These are phyloP conservation scores for Zeuzera pyrina DNA, from an alignment of 2,888 invertebrate genomes.

Conservation along the genomic window DNA sequence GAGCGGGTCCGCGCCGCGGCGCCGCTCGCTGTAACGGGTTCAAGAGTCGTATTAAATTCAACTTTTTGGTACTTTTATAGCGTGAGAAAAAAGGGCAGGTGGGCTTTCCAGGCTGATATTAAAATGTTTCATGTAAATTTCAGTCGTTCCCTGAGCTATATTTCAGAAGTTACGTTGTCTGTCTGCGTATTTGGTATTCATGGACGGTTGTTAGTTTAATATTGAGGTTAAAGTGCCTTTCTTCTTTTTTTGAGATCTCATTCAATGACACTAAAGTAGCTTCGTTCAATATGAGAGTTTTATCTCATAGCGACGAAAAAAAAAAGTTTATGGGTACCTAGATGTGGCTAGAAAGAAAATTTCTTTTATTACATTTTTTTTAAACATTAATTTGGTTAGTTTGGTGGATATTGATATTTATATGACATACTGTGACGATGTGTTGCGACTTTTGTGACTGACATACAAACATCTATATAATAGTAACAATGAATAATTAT, in stretches of 20 bases:
- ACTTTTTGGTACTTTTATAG: slow-evolving; percentile 46
- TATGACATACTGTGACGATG: no score
- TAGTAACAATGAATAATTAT: no score
- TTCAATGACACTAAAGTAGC: no score
- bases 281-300: no score
- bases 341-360: no score
- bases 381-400: not conserved
- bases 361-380: not conserved
- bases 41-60: slow-evolving; percentile 37
- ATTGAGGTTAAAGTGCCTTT: slow-evolving; percentile 33
- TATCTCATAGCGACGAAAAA: no score
- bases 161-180: slow-evolving; percentile 52
- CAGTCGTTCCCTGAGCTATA: slow-evolving; percentile 42
- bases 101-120: slow-evolving; percentile 45
- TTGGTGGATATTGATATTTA: not conserved
- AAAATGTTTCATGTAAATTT: slow-evolving; percentile 72
- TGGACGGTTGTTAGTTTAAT: slow-evolving; percentile 56
- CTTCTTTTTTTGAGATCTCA: slow-evolving; percentile 16
- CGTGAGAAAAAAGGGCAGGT: slow-evolving; percentile 69
- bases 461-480: no score
- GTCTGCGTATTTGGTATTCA: slow-evolving; percentile 64
- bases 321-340: no score
- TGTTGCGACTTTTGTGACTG: no score
- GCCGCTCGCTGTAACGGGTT: slow-evolving; percentile 27
- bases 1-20: slow-evolving; percentile 13